phyloP scores from a whole-genome alignment of 2,113 vertebrate species.

The Aix galericulata region DNA sequence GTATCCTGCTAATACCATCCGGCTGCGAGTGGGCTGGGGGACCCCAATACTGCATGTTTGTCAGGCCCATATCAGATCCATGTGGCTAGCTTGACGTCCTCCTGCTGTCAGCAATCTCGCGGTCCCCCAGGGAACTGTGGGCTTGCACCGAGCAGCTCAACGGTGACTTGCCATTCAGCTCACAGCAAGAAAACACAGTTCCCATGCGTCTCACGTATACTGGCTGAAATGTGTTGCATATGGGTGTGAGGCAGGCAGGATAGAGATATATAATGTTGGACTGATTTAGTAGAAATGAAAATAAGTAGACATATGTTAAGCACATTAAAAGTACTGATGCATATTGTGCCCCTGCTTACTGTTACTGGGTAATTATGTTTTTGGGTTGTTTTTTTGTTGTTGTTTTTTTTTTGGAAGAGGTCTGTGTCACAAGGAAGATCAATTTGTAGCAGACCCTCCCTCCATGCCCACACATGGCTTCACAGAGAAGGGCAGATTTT shows the following conservation, averaged over 20 bases:
- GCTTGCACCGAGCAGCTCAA: neutral
- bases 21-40: neutral
- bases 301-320: conserved; percentile 37
- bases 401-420: neutral
- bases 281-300: conserved; percentile 19
- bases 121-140: neutral
- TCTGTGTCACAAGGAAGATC: neutral
- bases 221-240: neutral
- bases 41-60: neutral
- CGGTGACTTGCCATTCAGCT: neutral
- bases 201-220: neutral
- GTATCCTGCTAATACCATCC: conserved; percentile 40
- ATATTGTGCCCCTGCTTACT: neutral
- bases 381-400: too few species aligned
- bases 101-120: neutral
- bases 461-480: neutral
- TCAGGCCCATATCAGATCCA: neutral
- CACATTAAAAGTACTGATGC: conserved; percentile 18
- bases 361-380: neutral
- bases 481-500: neutral
- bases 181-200: neutral
- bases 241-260: neutral
- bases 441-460: neutral
- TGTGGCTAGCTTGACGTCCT: neutral
- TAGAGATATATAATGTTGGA: neutral